Evolutionary conservation across 2,113 vertebrate species (phyloP), one percentile per base, ranked within the genome.

Genomic region (Ceuthmochares aereus): DNA sequence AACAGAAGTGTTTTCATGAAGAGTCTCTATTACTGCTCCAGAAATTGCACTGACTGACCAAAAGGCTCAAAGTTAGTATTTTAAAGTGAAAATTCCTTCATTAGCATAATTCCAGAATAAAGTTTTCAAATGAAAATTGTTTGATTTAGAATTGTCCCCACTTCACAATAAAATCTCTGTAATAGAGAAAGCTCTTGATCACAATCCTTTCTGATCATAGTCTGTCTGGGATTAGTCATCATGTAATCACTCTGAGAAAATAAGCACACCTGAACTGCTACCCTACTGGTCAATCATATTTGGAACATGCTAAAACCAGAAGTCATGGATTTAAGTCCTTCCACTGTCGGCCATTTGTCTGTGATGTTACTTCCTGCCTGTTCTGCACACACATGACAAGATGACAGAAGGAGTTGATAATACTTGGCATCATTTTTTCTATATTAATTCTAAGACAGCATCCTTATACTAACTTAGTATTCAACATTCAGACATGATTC

Each of bases 281-380:
- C 5, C 4, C 10, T 76, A 36, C 37, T 22, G 37, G 14, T 58
- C 52, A 86, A 52, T 68, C 11, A 6, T 29, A 43, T 18, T 52
- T 90, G 59, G 36, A 79, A 58, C 12, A 59, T 12, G 12, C 2
- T 72, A 82, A 70, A 77, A 67, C 3, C 27, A 59, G 13, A 78
- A 75, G 4, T 21, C 8, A 73, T 52, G 4, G 27, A 52, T 64
- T 92, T 73, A 73, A 73, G 52, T 68, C 14, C 8, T 55, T 87
- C 32, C 11, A 25, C 7, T 8, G 58, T 43, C 2, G 4, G 14
- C 7, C 23, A 80, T 20, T 86, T 73, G 32, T 62, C 23, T 43
- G 4, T 27, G 6, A 2, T 29, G 7, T 45, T 17, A 4, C 21
- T 78, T 54, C 13, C n/a, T 76, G 5, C 3, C 0, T 76, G 14